phyloP scores from a whole-genome alignment of 2,888 invertebrate genomes.

The Uropetala carovei region DNA sequence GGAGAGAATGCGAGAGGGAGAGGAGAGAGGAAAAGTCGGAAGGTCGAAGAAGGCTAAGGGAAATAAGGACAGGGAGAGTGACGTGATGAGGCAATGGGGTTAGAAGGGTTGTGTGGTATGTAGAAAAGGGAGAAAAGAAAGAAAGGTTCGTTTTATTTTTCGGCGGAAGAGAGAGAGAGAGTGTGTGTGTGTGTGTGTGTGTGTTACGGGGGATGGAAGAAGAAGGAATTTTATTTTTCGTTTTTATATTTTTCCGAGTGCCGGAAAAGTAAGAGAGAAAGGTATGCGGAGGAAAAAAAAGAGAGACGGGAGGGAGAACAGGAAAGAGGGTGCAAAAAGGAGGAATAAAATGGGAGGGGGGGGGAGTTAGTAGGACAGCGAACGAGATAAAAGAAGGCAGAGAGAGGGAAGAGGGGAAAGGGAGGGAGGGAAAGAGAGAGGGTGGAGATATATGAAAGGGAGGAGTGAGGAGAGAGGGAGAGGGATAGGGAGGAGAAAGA shows the following conservation, averaged over 20 bases:
- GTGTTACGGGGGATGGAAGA: background rate
- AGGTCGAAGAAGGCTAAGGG: background rate
- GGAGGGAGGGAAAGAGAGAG: background rate
- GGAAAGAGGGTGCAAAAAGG: background rate
- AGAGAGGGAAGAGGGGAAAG: background rate
- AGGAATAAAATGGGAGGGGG: background rate
- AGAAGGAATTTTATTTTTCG: background rate
- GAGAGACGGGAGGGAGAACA: background rate
- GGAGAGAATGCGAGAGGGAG: background rate
- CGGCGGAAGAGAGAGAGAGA: background rate
- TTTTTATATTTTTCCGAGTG: too few relatives aligned
- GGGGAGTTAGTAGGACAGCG: background rate
- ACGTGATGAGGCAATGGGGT: too few relatives aligned
- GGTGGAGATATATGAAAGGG: background rate
- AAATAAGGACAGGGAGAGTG: too few relatives aligned
- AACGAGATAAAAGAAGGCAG: background rate
- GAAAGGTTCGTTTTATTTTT: background rate
- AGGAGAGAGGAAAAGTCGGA: background rate
- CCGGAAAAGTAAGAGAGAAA: background rate
- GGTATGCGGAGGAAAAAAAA: background rate
- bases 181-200: background rate
- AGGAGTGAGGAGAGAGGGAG: background rate
- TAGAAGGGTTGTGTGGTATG: background rate
- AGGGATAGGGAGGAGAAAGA: background rate
- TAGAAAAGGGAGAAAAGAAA: background rate